These are phyloP conservation scores for Drosophila lacicola DNA, from an alignment of 2,888 invertebrate genomes.

Conservation along the genomic window DNA sequence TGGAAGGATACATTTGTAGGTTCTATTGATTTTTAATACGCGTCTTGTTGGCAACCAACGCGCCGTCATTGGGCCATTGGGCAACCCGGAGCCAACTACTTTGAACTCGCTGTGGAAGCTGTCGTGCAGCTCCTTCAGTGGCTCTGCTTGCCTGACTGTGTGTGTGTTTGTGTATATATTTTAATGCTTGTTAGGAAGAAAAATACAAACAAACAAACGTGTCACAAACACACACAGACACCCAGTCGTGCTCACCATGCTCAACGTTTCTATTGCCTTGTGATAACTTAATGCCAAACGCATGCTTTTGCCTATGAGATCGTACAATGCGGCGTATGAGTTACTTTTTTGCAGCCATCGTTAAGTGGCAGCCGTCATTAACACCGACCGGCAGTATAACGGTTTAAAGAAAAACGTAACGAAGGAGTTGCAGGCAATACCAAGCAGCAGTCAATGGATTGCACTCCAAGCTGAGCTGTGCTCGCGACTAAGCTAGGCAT, in stretches of 20 bases:
- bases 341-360: constrained; percentile 29
- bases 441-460: background rate
- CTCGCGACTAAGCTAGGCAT: background rate
- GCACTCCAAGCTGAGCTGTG: background rate
- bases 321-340: constrained; percentile 42
- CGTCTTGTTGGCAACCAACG: constrained; percentile 59
- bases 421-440: background rate
- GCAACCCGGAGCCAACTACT: constrained; percentile 53
- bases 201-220: constrained; percentile 46
- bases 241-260: constrained; percentile 20
- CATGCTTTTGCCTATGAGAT: constrained; percentile 65
- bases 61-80: constrained; percentile 38
- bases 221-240: constrained; percentile 23
- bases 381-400: constrained; percentile 18
- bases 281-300: constrained; percentile 76
- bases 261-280: constrained; percentile 37
- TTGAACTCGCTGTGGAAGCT: constrained; percentile 60
- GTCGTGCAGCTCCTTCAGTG: constrained; percentile 25
- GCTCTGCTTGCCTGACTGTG: background rate
- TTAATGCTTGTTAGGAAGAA: constrained; percentile 60
- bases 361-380: constrained; percentile 40
- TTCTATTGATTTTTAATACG: constrained; percentile 76
- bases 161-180: constrained; percentile 34
- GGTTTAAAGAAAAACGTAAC: background rate
- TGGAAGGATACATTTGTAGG: constrained; percentile 71